Evolutionary conservation across 2,113 vertebrate species (phyloP).

Genomic region (Centropristis striata): DNA sequence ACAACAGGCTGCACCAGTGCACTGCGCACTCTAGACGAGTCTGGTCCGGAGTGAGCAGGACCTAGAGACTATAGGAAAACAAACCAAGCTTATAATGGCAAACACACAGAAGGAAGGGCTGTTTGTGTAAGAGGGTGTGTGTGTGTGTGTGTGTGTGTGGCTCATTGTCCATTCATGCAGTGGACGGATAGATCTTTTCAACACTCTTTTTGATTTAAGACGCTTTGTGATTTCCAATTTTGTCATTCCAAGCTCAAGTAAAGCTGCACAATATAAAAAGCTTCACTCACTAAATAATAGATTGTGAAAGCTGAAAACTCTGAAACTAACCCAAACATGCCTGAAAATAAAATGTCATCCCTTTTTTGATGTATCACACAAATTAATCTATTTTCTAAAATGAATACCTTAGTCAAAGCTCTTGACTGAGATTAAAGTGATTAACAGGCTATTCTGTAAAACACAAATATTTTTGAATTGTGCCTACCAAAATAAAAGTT

Average conservation of each 20-base stretch:
- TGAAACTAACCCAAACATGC: not conserved
- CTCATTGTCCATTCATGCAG: conserved; percentile 58
- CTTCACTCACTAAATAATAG: not conserved
- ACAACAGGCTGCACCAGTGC: conserved; percentile 67
- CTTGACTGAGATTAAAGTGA: too few species aligned
- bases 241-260: not conserved
- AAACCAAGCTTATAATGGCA: conserved; percentile 60
- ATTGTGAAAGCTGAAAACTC: not conserved
- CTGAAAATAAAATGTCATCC: not conserved
- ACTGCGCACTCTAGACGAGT: conserved; percentile 57
- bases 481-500: not conserved
- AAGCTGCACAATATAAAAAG: not conserved
- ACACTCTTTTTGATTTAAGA: conserved; percentile 34
- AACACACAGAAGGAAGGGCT: conserved; percentile 59
- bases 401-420: too few species aligned
- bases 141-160: conserved; percentile 6
- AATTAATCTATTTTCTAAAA: not conserved
- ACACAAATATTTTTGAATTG: not conserved
- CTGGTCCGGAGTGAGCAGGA: conserved; percentile 73
- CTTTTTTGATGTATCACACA: not conserved
- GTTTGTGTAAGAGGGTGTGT: conserved; percentile 10
- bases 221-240: conserved; percentile 19
- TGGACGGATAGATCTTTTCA: conserved; percentile 47
- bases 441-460: too few species aligned
- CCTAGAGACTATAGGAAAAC: conserved; percentile 51